Conservation (phyloP, 2,888 invertebrate species). For the Andrena bicolor region DNA sequence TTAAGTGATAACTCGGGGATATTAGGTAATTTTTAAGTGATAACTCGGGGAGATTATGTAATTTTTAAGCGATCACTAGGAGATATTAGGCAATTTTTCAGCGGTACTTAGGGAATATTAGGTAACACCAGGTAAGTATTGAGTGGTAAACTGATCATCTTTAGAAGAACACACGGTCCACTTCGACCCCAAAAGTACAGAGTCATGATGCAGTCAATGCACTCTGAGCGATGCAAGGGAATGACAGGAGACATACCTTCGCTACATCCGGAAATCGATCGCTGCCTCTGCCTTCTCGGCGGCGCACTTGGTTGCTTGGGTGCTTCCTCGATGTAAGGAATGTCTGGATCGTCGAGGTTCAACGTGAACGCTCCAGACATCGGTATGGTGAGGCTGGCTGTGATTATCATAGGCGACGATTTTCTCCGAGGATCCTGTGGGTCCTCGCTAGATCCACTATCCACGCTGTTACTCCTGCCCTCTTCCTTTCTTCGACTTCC, state of each 20-base stretch:
- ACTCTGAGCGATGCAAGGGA: background rate
- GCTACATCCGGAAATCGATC: slow-evolving; percentile 81
- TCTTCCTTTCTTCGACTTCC: slow-evolving; percentile 85
- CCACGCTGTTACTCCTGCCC: slow-evolving; percentile 86
- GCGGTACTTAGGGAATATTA: no score
- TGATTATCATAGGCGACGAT: slow-evolving; percentile 89
- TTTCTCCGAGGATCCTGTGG: slow-evolving; percentile 85
- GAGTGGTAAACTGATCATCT: no score
- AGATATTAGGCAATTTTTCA: no score
- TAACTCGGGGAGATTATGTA: no score
- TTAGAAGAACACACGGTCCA: no score
- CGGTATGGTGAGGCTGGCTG: slow-evolving; percentile 93
- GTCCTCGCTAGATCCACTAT: slow-evolving; percentile 84
- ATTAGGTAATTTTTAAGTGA: no score
- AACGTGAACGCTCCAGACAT: slow-evolving; percentile 86
- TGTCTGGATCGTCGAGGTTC: slow-evolving; percentile 88
- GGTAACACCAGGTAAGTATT: no score
- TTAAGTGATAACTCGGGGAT: no score
- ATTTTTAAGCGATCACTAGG: no score
- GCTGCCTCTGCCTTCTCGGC: slow-evolving; percentile 85
- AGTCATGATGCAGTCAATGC: no score
- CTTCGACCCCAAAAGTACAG: no score
- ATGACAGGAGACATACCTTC: slow-evolving; percentile 74
- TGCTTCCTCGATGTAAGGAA: slow-evolving; percentile 89
- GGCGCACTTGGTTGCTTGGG: slow-evolving; percentile 83